Conservation (phyloP, 2,113 vertebrate genomes). For the Phalacrocorax brasilianus region DNA sequence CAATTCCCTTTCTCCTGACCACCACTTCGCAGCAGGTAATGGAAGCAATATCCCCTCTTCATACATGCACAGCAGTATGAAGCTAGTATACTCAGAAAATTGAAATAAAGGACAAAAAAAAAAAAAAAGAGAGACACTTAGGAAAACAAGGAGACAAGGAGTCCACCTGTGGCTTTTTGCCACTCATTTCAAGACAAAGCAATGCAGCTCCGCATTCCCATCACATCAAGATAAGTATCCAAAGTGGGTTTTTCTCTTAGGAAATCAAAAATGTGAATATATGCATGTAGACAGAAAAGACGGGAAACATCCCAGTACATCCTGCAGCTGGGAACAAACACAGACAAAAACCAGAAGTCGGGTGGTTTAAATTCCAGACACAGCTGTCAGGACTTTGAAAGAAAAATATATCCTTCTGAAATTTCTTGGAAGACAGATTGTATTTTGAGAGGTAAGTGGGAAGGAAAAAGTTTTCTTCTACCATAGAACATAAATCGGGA, state of each 20-base stretch:
- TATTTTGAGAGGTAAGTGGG: not conserved
- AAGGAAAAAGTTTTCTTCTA: not conserved
- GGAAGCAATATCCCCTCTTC: not conserved
- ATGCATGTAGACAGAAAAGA: not conserved
- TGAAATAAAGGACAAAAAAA: not conserved
- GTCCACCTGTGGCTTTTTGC: not conserved
- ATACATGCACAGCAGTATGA: not conserved
- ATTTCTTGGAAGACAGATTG: not conserved
- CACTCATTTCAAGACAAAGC: not conserved
- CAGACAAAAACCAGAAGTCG: accelerated
- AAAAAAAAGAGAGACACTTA: too few relatives aligned
- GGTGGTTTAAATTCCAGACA: not conserved
- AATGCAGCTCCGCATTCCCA: not conserved
- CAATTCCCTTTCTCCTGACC: not conserved
- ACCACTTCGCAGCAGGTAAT: not conserved
- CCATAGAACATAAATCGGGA: not conserved
- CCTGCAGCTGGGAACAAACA: not conserved
- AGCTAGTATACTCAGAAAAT: not conserved
- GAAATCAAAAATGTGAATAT: not conserved
- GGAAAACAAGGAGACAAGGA: not conserved
- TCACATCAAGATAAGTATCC: not conserved
- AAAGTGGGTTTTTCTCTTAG: not conserved
- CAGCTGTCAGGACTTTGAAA: not conserved
- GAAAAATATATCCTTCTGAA: not conserved
- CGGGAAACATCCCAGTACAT: not conserved